Evolutionary conservation across 2,797 vertebrate species (phyloP), one percentile per base, ranked within the genome.

Genomic region (Parauchenoglanis ngamensis): DNA sequence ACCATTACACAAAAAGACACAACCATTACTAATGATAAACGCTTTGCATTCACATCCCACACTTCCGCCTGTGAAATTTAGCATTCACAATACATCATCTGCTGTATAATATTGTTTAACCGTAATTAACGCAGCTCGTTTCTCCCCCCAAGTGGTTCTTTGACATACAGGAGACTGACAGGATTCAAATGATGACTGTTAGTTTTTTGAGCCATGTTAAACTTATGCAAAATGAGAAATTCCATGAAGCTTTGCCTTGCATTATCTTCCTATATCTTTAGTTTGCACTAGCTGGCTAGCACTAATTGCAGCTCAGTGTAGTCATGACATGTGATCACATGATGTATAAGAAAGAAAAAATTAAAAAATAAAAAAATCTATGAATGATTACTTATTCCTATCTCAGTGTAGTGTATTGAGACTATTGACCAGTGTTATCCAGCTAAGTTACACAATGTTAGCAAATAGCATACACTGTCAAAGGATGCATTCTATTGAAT

Each of bases 51-150:
- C 80, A 59, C 83, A 91, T 52, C 63, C 88, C 88, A 70, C 89
- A 81, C 79, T 75, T 85, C 88, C 84, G 89, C 91, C 93, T 77
- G 90, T 83, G 85, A 92, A 91, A 93, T n/a, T 28, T 88, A 89
- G 90, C 90, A 91, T 93, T 92, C 93, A 93, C 92, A 87, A 68
- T 57, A 87, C 92, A 94, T 95, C 92, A 95, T 94, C 92, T 89
- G 17, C 88, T 87, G 78, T 93, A 90, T 93, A 95, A 95, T 94
- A 90, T 94, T 93, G 89, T 94, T 93, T 94, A 93, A 93, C 92
- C 92, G 92, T 94, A 94, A 96, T 95, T 94, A 94, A 94, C 91
- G 92, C 92, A 93, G 93, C 78, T 89, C 46, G 54, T 77, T 52
- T 15, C 15, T 28, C 8, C 1, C 10, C 70, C 46, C 54, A 54